Conservation (phyloP, 2,797 vertebrate genomes). For the Mus spretus region DNA sequence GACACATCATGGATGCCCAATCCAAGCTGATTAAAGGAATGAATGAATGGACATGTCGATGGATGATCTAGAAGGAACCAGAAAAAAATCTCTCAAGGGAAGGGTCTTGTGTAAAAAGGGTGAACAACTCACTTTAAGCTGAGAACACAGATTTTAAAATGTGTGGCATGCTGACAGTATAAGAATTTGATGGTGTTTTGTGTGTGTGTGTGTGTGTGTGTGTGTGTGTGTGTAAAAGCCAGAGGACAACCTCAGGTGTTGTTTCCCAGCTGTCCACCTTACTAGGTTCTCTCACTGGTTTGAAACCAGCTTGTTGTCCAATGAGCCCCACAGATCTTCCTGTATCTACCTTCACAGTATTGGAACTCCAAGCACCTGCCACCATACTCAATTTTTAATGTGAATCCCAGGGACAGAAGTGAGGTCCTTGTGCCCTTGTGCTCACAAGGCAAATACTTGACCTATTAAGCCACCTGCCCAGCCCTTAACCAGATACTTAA, state of each 20-base stretch:
- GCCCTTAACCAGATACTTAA: background rate
- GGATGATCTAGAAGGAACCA: background rate
- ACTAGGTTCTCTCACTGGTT: background rate
- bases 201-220: background rate
- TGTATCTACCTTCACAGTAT: background rate
- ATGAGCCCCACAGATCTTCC: background rate
- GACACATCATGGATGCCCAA: background rate
- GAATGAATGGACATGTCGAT: background rate
- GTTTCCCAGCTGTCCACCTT: background rate
- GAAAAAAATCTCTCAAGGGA: background rate
- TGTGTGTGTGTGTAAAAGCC: background rate
- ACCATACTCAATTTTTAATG: background rate
- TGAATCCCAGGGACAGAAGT: too few relatives aligned
- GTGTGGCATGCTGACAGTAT: background rate
- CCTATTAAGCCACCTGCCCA: background rate
- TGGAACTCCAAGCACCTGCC: background rate
- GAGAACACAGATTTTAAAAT: conserved; percentile 23
- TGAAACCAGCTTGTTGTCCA: background rate
- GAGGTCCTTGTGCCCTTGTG: background rate
- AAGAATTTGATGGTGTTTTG: background rate
- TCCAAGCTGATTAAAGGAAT: background rate
- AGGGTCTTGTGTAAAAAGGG: background rate
- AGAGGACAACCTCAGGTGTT: background rate
- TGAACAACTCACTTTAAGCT: background rate
- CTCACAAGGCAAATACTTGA: background rate